phyloP scores from a whole-genome alignment of 2,888 invertebrate genomes.

The Drosophila infuscata region DNA sequence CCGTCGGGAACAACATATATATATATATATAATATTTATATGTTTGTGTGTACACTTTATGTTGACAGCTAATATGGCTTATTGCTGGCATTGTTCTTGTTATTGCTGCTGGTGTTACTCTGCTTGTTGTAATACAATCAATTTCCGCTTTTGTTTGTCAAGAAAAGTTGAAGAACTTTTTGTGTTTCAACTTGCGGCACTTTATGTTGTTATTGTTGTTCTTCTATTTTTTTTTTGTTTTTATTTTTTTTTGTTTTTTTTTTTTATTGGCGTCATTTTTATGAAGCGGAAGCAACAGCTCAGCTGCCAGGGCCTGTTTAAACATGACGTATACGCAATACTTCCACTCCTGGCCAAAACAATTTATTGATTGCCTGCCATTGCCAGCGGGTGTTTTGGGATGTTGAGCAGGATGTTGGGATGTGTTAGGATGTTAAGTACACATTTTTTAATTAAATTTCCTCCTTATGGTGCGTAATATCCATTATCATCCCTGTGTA shows the following conservation, averaged over 20 bases:
- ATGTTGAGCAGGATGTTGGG: slow-evolving; percentile 4
- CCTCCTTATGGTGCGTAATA: slow-evolving; percentile 51
- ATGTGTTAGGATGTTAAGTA: slow-evolving; percentile 49
- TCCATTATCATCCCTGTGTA: slow-evolving; percentile 61
- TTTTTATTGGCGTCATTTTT: slow-evolving; percentile 45
- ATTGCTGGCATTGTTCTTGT: slow-evolving; percentile 15
- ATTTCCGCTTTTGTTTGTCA: slow-evolving; percentile 78
- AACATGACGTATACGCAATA: slow-evolving; percentile 72
- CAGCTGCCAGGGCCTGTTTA: slow-evolving; percentile 58
- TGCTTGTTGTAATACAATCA: slow-evolving; percentile 72
- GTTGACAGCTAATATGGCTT: slow-evolving; percentile 45
- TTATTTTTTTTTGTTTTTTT: slow-evolving; percentile 14
- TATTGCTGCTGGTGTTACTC: slow-evolving; percentile 30
- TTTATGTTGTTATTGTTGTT: slow-evolving; percentile 46
- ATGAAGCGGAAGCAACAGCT: slow-evolving; percentile 76
- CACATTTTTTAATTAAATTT: slow-evolving; percentile 74
- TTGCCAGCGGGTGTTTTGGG: slow-evolving; percentile 3
- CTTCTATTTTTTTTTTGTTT: slow-evolving; percentile 1
- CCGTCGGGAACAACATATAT: slow-evolving; percentile 23
- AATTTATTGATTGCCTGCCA: slow-evolving; percentile 56
- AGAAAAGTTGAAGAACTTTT: slow-evolving; percentile 61
- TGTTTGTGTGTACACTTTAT: slow-evolving; percentile 35
- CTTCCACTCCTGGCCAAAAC: slow-evolving; percentile 6
- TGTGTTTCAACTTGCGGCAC: slow-evolving; percentile 60
- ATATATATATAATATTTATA: slow-evolving; percentile 18